phyloP scores from a whole-genome alignment of 2,113 vertebrate genomes.

The Leptobrachium leishanense region DNA sequence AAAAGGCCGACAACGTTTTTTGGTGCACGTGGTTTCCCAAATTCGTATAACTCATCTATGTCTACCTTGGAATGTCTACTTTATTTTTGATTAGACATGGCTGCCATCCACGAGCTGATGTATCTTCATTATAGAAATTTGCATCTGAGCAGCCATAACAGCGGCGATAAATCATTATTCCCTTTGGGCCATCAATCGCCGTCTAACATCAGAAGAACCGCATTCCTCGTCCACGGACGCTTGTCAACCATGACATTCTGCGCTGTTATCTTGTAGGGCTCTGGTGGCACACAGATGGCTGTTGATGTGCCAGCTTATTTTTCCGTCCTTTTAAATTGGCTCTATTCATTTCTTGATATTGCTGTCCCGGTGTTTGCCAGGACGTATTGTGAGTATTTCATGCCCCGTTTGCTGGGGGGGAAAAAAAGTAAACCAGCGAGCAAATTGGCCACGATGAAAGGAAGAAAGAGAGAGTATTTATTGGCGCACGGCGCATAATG shows the following conservation, averaged over 20 bases:
- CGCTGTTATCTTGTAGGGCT: no score
- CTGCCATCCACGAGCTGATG: background rate
- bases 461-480: background rate
- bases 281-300: background rate
- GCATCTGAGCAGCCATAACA: background rate
- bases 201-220: no score
- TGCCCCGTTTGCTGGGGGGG: background rate
- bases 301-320: background rate
- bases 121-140: background rate
- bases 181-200: background rate
- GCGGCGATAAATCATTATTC: background rate
- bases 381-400: constrained; percentile 22
- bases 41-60: no score
- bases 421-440: background rate
- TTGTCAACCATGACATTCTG: no score
- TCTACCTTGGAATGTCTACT: no score
- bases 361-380: background rate
- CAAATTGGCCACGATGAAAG: background rate
- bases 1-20: no score
- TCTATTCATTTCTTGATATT: background rate
- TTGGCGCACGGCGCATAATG: constrained; percentile 2
- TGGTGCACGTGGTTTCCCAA: no score
- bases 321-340: background rate
- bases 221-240: no score
- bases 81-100: background rate